These are phyloP conservation scores for Neolamprologus falcicula DNA, from an alignment of 2,113 vertebrate genomes.

Conservation along the genomic window DNA sequence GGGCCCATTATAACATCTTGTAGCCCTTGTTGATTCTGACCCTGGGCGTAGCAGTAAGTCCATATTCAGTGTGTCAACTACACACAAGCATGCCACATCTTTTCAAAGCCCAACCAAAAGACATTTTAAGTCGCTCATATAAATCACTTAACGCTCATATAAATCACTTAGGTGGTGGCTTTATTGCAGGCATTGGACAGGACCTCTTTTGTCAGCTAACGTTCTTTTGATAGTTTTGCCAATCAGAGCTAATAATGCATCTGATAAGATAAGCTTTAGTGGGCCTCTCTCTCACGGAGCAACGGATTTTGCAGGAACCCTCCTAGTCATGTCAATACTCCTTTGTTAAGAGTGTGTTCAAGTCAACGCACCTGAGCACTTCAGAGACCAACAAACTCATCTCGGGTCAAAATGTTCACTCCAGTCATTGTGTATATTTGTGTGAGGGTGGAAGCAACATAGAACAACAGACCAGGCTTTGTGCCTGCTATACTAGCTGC, in stretches of 20 bases:
- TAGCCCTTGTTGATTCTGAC: conserved; percentile 26
- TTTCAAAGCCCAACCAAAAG: conserved; percentile 51
- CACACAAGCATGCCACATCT: conserved; percentile 28
- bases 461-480: conserved; percentile 59
- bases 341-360: conserved; percentile 55
- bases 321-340: conserved; percentile 60
- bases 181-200: conserved; percentile 45
- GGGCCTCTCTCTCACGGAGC: conserved; percentile 44
- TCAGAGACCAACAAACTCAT: conserved; percentile 45
- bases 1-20: conserved; percentile 18
- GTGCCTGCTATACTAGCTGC: conserved; percentile 39
- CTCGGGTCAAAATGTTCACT: conserved; percentile 33
- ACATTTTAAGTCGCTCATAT: conserved; percentile 46
- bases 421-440: conserved; percentile 21
- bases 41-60: conserved; percentile 5
- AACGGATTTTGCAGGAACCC: conserved; percentile 39
- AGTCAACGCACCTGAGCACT: conserved; percentile 74
- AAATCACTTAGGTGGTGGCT: conserved; percentile 26
- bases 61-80: conserved; percentile 31
- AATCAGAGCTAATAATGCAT: conserved; percentile 74
- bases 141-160: conserved; percentile 60
- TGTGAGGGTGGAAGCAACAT: conserved; percentile 21
- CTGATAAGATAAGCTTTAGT: conserved; percentile 73
- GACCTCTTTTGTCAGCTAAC: conserved; percentile 60
- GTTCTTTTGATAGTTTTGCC: conserved; percentile 79